Conservation (phyloP, 2,888 invertebrate species). For the Drosophila suboccidentalis region DNA sequence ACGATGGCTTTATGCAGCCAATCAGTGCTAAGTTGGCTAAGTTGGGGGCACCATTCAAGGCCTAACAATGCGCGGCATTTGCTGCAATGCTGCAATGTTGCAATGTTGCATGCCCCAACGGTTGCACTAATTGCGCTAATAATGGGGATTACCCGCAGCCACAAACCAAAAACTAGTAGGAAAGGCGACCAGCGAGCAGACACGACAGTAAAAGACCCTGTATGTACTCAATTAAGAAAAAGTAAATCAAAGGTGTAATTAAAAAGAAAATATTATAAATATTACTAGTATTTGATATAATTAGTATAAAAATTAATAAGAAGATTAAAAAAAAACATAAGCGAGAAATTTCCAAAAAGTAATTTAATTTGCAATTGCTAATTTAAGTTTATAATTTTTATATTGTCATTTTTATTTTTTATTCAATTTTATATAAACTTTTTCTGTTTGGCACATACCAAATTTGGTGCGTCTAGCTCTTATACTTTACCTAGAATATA, state of each 20-base stretch:
- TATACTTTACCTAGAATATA: too few species aligned
- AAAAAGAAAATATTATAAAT: neutral
- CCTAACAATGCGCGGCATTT: conserved; percentile 57
- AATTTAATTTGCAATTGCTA: too few species aligned
- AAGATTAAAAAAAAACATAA: too few species aligned
- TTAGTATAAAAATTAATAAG: too few species aligned
- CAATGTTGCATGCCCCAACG: conserved; percentile 36
- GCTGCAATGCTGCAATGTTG: conserved; percentile 12
- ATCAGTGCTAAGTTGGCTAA: conserved; percentile 73
- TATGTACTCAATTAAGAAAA: neutral
- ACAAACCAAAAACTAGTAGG: conserved; percentile 22
- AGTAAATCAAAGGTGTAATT: neutral
- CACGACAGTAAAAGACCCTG: neutral
- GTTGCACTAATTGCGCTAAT: conserved; percentile 78
- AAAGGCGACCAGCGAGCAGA: neutral
- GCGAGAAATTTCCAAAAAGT: too few species aligned
- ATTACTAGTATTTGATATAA: neutral
- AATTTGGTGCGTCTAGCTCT: too few species aligned
- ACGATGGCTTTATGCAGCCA: conserved; percentile 51
- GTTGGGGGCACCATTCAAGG: conserved; percentile 41
- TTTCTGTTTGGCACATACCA: too few species aligned
- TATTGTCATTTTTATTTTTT: too few species aligned
- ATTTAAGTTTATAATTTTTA: too few species aligned
- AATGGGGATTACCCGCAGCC: conserved; percentile 72
- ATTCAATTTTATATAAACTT: too few species aligned